Conservation (phyloP, 1,140 invertebrate genomes). For the Daktulosphaira vitifoliae region DNA sequence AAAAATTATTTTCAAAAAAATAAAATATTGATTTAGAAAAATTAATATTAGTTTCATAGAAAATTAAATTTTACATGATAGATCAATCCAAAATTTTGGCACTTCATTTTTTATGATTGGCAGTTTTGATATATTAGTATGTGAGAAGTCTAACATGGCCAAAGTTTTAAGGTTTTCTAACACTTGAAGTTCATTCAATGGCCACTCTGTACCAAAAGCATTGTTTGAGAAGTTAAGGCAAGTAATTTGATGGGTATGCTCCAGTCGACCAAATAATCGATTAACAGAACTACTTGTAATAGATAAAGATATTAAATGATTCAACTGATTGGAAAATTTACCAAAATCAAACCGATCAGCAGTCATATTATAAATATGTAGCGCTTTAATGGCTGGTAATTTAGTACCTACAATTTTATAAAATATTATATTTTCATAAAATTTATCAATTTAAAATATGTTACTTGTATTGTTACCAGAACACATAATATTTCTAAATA, state of each 20-base stretch:
- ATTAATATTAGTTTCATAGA: no score
- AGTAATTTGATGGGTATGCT: neutral
- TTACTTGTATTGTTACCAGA: conserved; percentile 10
- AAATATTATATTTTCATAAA: neutral
- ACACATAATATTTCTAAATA: conserved; percentile 7
- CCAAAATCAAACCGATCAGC: conserved; percentile 21
- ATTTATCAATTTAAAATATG: neutral
- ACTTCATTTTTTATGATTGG: conserved; percentile 21
- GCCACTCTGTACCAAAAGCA: conserved; percentile 26
- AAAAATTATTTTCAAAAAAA: conserved; percentile 36
- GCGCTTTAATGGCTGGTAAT: conserved; percentile 4
- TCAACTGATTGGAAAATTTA: conserved; percentile 1
- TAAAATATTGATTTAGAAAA: neutral
- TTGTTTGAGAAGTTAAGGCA: conserved; percentile 21
- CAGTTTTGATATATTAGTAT: conserved; percentile 23
- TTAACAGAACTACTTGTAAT: conserved; percentile 27
- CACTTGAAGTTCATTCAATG: no score
- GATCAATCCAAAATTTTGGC: conserved; percentile 13
- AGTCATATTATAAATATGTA: conserved; percentile 27
- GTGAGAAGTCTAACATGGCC: conserved; percentile 18
- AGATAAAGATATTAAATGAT: conserved; percentile 16
- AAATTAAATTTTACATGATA: conserved; percentile 7
- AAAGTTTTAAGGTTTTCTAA: conserved; percentile 18
- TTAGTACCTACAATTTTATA: neutral
- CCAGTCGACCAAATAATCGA: conserved; percentile 10